Evolutionary conservation across 1,140 invertebrate species (phyloP).

Genomic region (Teleogryllus occipitalis): DNA sequence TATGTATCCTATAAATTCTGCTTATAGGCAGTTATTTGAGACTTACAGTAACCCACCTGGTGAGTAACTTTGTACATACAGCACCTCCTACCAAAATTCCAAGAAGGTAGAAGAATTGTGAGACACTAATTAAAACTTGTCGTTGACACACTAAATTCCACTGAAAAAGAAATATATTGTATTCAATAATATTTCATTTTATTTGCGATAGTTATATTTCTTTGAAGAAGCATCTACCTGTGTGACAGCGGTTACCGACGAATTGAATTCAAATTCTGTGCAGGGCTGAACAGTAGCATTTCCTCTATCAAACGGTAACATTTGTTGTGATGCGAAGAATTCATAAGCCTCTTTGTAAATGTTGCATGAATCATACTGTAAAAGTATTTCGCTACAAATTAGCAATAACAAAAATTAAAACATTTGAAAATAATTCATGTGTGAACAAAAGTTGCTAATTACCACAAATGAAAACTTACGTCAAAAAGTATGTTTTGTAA

Average conservation of each 20-base stretch:
- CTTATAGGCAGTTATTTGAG: not conserved
- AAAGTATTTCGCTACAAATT: not conserved
- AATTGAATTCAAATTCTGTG: not conserved
- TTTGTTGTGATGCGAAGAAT: not conserved
- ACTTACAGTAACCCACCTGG: constrained; percentile 7
- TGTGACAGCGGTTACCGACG: not conserved
- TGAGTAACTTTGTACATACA: not conserved
- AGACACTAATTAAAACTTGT: constrained; percentile 19
- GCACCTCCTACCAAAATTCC: constrained; percentile 19
- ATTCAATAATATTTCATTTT: constrained; percentile 4
- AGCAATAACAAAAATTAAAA: too few relatives aligned
- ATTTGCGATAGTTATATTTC: not conserved
- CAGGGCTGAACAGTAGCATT: not conserved
- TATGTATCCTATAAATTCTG: not conserved
- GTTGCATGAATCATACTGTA: constrained; percentile 13
- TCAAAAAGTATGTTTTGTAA: too few relatives aligned
- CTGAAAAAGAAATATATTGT: constrained; percentile 7
- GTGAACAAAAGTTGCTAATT: too few relatives aligned
- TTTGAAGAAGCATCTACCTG: not conserved
- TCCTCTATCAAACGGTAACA: not conserved
- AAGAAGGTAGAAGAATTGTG: constrained; percentile 21
- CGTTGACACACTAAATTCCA: constrained; percentile 22
- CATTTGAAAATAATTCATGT: too few relatives aligned
- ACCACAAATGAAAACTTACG: too few relatives aligned
- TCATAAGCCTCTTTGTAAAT: not conserved